Evolutionary conservation across 2,888 invertebrate genomes (phyloP).

Genomic region (Teinopalpus imperialis): DNA sequence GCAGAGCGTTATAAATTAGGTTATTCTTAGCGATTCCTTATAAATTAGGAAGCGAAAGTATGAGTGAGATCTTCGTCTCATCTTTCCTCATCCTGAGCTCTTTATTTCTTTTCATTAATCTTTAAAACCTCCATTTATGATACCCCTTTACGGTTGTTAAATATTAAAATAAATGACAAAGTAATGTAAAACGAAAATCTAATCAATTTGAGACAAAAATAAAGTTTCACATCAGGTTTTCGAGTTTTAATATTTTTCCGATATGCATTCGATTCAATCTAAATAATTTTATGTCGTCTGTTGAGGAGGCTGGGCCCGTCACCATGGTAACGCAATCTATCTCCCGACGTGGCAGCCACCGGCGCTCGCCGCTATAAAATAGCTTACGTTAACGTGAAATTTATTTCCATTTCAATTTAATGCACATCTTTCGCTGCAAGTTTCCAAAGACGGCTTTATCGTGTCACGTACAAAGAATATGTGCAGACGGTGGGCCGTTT

Average conservation of each 20-base stretch:
- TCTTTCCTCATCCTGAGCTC: no score
- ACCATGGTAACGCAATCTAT: conserved; percentile 48
- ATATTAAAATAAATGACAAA: no score
- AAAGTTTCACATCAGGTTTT: no score
- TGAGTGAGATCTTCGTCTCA: no score
- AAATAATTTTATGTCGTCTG: conserved; percentile 16
- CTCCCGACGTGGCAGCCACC: conserved; percentile 35
- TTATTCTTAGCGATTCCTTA: no score
- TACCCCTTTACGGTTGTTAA: no score
- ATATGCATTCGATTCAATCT: conserved; percentile 10
- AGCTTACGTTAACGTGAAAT: conserved; percentile 52
- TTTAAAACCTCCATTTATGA: no score
- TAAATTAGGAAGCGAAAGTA: no score
- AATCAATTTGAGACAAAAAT: no score
- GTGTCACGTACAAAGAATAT: conserved; percentile 24
- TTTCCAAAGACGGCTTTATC: conserved; percentile 42
- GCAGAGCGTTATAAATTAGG: no score
- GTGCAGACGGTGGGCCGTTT: conserved; percentile 9
- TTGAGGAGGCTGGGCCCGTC: conserved; percentile 34
- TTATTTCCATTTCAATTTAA: conserved; percentile 60
- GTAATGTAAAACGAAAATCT: no score
- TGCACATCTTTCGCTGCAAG: conserved; percentile 43
- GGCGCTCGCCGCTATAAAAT: conserved; percentile 42
- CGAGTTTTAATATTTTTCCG: background rate
- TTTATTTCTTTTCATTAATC: no score